Base-by-base conservation (phyloP, 2,113 vertebrate genomes). In the Ascaphus truei region DNA sequence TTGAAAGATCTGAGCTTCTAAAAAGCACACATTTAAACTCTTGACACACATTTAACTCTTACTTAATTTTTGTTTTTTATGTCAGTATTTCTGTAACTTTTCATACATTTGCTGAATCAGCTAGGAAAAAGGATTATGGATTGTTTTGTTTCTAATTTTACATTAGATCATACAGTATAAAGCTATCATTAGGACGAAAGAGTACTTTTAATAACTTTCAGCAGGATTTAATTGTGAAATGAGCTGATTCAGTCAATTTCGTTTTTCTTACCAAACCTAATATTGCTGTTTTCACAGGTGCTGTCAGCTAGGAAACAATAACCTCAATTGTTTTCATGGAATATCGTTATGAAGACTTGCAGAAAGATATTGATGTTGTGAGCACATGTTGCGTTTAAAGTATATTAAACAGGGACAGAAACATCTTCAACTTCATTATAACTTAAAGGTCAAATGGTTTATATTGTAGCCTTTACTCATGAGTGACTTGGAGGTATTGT, bases 331-430 rank as follows among this genome's bases (percentile, higher is more conserved):
- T 66, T 43, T 29, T 25, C 25, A 15, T 56, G 3, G n/a, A 1
- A 41, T 66, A 41, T 30, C 25, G 23, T 56, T 56, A 66, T 56
- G 63, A 66, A 66, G 30, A 55, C 51, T 55, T 66, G 63, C 63
- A 55, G 51, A 66, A 56, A 66, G 51, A 11, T 9, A 39, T 9
- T 3, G 1, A n/a, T 20, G 16, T n/a, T n/a, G n/a, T n/a, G 16
- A 66, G n/a, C 1, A 30, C 63, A 56, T 26, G n/a, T 23, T 27
- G 12, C 26, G 50, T 29, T 53, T 5, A 25, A 64, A 8, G 13
- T 18, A 52, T 29, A 41, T 39, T 15, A 53, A 15, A 18, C 26
- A 50, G 36, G 61, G 61, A 30, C 61, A 63, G 29, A 62, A 58
- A 3, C 18, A 8, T n/a, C 22, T 59, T 37, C 23, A 33, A 48